Conservation (phyloP, 2,888 invertebrate genomes). For the Lacanobia oleracea region DNA sequence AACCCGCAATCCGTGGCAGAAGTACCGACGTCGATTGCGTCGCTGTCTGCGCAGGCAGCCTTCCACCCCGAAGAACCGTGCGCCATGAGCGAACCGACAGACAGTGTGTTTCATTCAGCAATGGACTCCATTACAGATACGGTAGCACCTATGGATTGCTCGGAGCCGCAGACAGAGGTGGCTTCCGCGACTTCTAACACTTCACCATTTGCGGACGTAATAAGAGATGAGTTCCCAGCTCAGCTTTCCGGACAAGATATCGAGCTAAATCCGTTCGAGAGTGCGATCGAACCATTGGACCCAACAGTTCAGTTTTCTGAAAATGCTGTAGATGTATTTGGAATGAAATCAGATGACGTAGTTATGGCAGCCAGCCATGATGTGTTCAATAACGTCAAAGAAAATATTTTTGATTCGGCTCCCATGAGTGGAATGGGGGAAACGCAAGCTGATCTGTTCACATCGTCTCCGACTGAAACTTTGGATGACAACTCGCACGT, state of each 20-base stretch:
- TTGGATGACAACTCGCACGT: conserved; percentile 51
- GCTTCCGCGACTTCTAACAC: conserved; percentile 69
- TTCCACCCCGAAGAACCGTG: conserved; percentile 27
- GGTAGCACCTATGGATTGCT: conserved; percentile 82
- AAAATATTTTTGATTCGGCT: conserved; percentile 58
- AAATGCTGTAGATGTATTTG: conserved; percentile 72
- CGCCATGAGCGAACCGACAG: not conserved
- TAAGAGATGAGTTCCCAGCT: conserved; percentile 66
- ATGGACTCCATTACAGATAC: conserved; percentile 53
- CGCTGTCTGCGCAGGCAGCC: conserved; percentile 30
- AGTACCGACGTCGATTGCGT: conserved; percentile 68
- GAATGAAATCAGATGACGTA: conserved; percentile 69
- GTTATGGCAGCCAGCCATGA: conserved; percentile 64
- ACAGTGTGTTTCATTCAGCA: conserved; percentile 30
- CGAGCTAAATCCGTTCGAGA: conserved; percentile 85
- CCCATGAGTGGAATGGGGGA: conserved; percentile 45
- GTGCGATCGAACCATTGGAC: conserved; percentile 59
- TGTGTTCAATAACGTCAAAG: conserved; percentile 60
- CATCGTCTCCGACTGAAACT: conserved; percentile 53
- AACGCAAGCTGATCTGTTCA: conserved; percentile 69
- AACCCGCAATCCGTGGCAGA: conserved; percentile 65
- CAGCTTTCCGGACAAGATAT: conserved; percentile 62
- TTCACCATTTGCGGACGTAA: conserved; percentile 80
- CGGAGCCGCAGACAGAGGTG: conserved; percentile 74
- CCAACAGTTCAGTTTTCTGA: conserved; percentile 62